These are phyloP conservation scores for Patella caerulea DNA, from an alignment of 2,888 invertebrate genomes.

Conservation along the genomic window DNA sequence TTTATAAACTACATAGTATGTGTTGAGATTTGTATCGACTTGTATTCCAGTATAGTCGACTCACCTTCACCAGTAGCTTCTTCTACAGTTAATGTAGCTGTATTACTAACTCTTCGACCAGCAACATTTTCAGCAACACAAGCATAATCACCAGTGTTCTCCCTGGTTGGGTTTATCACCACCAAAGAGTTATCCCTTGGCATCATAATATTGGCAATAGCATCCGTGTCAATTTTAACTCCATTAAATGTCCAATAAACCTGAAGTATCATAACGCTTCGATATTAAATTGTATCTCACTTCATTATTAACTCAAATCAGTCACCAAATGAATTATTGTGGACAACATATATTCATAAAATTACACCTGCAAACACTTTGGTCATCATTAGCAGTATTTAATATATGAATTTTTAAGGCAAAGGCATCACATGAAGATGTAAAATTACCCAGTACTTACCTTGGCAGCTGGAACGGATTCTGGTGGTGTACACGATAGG, in stretches of 20 bases:
- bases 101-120: not conserved
- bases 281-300: no score
- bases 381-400: no score
- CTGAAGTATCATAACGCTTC: not conserved
- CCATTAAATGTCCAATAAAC: not conserved
- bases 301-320: no score
- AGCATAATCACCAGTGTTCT: not conserved
- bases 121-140: constrained; percentile 8
- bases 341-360: no score
- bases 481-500: not conserved
- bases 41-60: no score
- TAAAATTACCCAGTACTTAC: not conserved
- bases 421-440: no score
- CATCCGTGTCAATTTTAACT: not conserved
- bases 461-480: not conserved
- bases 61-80: not conserved
- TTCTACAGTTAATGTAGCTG: not conserved
- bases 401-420: no score
- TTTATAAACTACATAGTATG: no score
- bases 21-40: no score
- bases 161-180: not conserved
- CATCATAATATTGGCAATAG: not conserved
- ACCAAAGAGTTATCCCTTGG: not conserved
- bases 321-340: no score
- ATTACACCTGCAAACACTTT: no score